A percentile compares a stretch with the other conserved stretches of the same genome.
Evolutionary conservation across 2,797 vertebrate genomes (phyloP).

Genomic region (Eurystomus glaucurus): DNA sequence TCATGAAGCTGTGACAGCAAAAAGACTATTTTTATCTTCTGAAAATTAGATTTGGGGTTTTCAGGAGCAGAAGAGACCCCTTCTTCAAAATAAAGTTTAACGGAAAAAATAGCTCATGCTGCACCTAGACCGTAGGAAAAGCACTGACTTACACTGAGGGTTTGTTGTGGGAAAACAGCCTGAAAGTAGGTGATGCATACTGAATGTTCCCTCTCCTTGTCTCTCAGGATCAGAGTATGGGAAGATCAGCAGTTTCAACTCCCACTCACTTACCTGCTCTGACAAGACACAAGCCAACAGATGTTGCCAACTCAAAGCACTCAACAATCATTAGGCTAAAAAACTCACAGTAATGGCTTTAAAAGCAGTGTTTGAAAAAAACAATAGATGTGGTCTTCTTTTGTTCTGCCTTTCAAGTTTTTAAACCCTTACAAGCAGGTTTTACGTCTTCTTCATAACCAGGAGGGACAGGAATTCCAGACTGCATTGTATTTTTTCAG

Average conservation of each 20-base stretch:
- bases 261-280: conserved; percentile 21
- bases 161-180: neutral
- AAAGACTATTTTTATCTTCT: conserved; percentile 1
- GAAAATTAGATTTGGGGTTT: conserved; percentile 22
- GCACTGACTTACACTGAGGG: neutral
- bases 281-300: conserved; percentile 55
- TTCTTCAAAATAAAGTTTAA: conserved; percentile 43
- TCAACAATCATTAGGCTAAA: conserved; percentile 39
- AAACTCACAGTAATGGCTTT: neutral
- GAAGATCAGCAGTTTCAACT: conserved; percentile 61
- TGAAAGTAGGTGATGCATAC: neutral
- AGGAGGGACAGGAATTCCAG: neutral
- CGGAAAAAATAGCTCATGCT: neutral
- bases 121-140: neutral
- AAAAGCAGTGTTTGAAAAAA: neutral
- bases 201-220: neutral
- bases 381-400: neutral
- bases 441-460: neutral
- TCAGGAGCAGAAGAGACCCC: neutral
- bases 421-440: neutral
- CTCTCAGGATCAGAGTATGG: conserved; percentile 23
- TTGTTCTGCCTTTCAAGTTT: neutral
- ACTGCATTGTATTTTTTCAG: neutral
- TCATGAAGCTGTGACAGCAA: neutral
- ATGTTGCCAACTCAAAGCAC: conserved; percentile 25